Evolutionary conservation across 2,113 vertebrate species (phyloP).

Genomic region (Indicator indicator): DNA sequence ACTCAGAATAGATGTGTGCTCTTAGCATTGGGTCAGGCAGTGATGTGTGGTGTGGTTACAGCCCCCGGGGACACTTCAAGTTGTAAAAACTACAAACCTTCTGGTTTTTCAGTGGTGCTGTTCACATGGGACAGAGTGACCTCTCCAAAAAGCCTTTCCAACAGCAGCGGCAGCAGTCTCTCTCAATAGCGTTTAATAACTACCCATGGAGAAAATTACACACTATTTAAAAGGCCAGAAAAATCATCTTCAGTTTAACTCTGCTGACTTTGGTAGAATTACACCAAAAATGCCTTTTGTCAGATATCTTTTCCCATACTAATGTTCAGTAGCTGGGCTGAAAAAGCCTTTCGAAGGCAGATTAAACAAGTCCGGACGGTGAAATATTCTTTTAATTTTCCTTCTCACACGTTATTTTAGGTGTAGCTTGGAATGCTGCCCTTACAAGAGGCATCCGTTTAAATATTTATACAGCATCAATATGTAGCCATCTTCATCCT

Average conservation of each 20-base stretch:
- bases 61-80: conserved; percentile 27
- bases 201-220: conserved; percentile 68
- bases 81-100: conserved; percentile 44
- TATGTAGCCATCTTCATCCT: conserved; percentile 37
- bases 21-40: conserved; percentile 49
- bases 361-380: conserved; percentile 20
- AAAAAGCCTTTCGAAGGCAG: conserved; percentile 6
- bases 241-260: conserved; percentile 61
- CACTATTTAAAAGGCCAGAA: conserved; percentile 68
- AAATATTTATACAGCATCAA: conserved; percentile 61
- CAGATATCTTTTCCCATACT: neutral
- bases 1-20: neutral
- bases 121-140: conserved; percentile 57
- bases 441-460: conserved; percentile 32
- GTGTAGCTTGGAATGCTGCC: conserved; percentile 45
- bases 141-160: conserved; percentile 60
- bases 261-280: conserved; percentile 65
- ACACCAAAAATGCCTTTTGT: conserved; percentile 26
- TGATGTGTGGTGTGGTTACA: conserved; percentile 3
- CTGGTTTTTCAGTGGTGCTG: conserved; percentile 36
- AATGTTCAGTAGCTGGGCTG: neutral
- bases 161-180: neutral
- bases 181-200: conserved; percentile 66
- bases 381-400: conserved; percentile 66
- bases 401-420: conserved; percentile 10